phyloP scores from a whole-genome alignment of 2,888 invertebrate genomes.

The Limenitis camilla region DNA sequence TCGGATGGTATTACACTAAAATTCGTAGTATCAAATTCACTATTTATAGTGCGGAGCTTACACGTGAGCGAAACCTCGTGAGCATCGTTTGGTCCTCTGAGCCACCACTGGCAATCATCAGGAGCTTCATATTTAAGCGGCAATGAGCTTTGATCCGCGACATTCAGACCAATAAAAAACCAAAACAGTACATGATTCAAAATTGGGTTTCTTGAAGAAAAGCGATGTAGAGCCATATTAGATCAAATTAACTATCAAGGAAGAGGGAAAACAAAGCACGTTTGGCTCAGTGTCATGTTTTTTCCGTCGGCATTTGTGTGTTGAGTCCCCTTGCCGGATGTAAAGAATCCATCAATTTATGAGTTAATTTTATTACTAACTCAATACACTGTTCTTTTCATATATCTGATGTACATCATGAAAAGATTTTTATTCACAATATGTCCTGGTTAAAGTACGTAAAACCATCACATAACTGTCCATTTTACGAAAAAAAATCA shows the following conservation, averaged over 20 bases:
- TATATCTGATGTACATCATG: constrained; percentile 45
- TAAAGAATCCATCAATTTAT: constrained; percentile 71
- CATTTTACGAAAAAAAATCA: constrained; percentile 28
- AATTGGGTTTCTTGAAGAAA: constrained; percentile 48
- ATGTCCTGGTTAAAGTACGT: constrained; percentile 29
- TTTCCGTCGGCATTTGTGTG: constrained; percentile 68
- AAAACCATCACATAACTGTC: constrained; percentile 45
- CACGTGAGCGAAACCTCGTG: constrained; percentile 86
- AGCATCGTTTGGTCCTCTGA: constrained; percentile 75
- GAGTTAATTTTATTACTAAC: constrained; percentile 45
- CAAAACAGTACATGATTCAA: constrained; percentile 58
- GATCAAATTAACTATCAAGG: constrained; percentile 66
- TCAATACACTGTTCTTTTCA: constrained; percentile 39
- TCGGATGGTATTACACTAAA: constrained; percentile 90
- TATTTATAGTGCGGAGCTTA: constrained; percentile 87
- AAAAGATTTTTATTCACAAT: constrained; percentile 34
- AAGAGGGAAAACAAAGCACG: constrained; percentile 68
- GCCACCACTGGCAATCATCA: constrained; percentile 89
- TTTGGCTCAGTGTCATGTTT: constrained; percentile 71
- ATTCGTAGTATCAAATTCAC: constrained; percentile 91
- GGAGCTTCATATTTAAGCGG: constrained; percentile 84
- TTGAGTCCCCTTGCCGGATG: constrained; percentile 65
- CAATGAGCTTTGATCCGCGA: constrained; percentile 66
- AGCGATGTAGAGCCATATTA: constrained; percentile 59
- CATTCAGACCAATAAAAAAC: constrained; percentile 59